A percentile compares a stretch with the other conserved stretches of the same genome.
Conservation (phyloP, 2,113 vertebrate species). For the Carassius gibelio region DNA sequence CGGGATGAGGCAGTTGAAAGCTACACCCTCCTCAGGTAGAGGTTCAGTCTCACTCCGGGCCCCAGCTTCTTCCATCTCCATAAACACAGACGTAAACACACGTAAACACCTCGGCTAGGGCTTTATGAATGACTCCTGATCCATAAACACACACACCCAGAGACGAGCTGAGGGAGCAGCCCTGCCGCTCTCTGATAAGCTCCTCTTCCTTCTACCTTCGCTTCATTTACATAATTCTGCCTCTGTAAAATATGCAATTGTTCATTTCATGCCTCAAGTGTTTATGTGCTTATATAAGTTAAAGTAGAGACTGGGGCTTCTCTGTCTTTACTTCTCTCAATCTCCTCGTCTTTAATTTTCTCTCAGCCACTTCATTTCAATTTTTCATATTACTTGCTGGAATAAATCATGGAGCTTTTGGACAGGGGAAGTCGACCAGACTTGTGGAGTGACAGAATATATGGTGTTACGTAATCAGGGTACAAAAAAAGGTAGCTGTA, state of each 20-base stretch:
- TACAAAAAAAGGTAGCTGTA: not conserved
- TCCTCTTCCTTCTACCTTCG: slow-evolving; percentile 48
- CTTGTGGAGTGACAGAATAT: slow-evolving; percentile 1
- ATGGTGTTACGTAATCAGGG: not conserved
- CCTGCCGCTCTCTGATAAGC: slow-evolving; percentile 58
- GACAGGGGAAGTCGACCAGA: not conserved
- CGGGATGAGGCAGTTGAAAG: slow-evolving; percentile 40
- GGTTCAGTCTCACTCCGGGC: slow-evolving; percentile 34
- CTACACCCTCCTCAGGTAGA: slow-evolving; percentile 46
- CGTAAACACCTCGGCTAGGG: slow-evolving; percentile 34
- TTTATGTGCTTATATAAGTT: slow-evolving; percentile 51
- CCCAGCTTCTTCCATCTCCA: slow-evolving; percentile 38
- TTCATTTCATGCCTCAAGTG: slow-evolving; percentile 56
- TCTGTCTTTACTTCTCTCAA: not conserved
- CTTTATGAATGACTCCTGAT: slow-evolving; percentile 59
- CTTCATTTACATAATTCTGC: slow-evolving; percentile 60
- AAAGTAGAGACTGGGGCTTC: slow-evolving; percentile 20
- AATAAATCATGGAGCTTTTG: slow-evolving; percentile 7
- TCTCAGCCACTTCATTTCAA: not conserved
- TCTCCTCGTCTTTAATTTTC: slow-evolving; percentile 21
- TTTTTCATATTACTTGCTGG: slow-evolving; percentile 2
- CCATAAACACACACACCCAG: slow-evolving; percentile 48
- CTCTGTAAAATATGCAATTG: slow-evolving; percentile 51
- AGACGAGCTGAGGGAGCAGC: slow-evolving; percentile 56
- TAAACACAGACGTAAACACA: slow-evolving; percentile 42